phyloP scores from a whole-genome alignment of 2,113 vertebrate genomes.

The Grammomys surdaster region DNA sequence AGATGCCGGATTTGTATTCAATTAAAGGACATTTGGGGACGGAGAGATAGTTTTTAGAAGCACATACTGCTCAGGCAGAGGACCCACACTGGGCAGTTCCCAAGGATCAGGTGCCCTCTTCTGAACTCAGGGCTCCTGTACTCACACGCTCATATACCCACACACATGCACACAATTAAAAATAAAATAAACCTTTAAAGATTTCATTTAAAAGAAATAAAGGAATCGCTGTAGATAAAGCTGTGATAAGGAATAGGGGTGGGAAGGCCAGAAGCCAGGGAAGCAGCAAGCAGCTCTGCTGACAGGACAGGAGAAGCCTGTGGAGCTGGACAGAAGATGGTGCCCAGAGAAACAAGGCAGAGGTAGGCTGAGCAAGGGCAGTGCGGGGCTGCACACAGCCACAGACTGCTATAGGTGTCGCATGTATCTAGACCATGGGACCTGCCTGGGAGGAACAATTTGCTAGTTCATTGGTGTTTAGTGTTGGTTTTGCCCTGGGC shows the following conservation, averaged over 20 bases:
- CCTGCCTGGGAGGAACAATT: neutral
- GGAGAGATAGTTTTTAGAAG: neutral
- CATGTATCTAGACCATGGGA: neutral
- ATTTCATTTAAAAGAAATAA: neutral
- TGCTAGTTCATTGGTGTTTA: neutral
- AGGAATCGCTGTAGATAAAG: neutral
- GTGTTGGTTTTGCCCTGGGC: neutral
- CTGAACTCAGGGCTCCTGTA: neutral
- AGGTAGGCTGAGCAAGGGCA: neutral
- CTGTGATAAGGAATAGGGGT: neutral
- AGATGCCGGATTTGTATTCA: neutral
- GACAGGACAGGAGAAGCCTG: neutral
- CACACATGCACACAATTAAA: neutral
- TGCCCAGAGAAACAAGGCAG: neutral
- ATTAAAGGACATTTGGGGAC: neutral
- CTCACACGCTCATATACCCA: too few relatives aligned
- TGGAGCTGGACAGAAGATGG: neutral
- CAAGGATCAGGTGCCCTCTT: neutral
- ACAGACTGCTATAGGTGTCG: accelerated
- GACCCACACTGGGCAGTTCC: neutral
- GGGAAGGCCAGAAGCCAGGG: neutral
- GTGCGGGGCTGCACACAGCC: accelerated
- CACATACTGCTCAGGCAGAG: neutral
- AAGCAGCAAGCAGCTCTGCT: neutral
- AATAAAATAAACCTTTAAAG: neutral